A percentile compares a stretch with the other conserved stretches of the same genome.
phyloP scores from a whole-genome alignment of 2,113 vertebrate genomes.

The Pitta sordida region DNA sequence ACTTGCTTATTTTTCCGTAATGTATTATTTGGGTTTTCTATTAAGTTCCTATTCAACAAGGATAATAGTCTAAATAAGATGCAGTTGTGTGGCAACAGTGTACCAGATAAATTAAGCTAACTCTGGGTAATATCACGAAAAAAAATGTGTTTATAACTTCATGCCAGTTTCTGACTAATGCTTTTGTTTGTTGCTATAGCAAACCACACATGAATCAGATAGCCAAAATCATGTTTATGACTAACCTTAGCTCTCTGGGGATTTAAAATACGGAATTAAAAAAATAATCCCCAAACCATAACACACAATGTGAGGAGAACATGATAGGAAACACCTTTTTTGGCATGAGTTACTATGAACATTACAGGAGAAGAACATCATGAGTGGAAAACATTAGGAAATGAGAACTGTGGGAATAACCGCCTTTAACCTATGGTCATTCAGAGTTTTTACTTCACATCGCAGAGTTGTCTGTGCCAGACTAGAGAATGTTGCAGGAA shows the following conservation, averaged over 20 bases:
- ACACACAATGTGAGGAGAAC: constrained; percentile 41
- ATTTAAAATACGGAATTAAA: constrained; percentile 23
- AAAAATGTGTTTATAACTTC: constrained; percentile 62
- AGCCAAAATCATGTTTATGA: constrained; percentile 60
- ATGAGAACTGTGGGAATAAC: constrained; percentile 33
- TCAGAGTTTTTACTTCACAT: not conserved
- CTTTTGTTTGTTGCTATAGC: constrained; percentile 74
- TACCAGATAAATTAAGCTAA: constrained; percentile 61
- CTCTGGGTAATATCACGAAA: constrained; percentile 64
- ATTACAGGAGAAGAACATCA: constrained; percentile 27
- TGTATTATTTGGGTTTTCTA: not conserved
- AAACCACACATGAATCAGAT: constrained; percentile 59
- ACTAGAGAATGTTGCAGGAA: not conserved
- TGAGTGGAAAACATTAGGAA: constrained; percentile 55
- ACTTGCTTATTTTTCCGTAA: not conserved
- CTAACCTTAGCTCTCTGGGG: constrained; percentile 59
- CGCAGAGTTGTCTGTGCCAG: not conserved
- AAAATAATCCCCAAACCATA: not conserved
- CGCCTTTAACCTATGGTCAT: not conserved
- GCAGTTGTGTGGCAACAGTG: constrained; percentile 41
- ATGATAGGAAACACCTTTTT: constrained; percentile 64
- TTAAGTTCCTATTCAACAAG: not conserved
- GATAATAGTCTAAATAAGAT: not conserved
- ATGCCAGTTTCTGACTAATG: constrained; percentile 70
- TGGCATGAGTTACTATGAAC: not conserved